phyloP scores from a whole-genome alignment of 2,797 vertebrate species.

The Avahi laniger region DNA sequence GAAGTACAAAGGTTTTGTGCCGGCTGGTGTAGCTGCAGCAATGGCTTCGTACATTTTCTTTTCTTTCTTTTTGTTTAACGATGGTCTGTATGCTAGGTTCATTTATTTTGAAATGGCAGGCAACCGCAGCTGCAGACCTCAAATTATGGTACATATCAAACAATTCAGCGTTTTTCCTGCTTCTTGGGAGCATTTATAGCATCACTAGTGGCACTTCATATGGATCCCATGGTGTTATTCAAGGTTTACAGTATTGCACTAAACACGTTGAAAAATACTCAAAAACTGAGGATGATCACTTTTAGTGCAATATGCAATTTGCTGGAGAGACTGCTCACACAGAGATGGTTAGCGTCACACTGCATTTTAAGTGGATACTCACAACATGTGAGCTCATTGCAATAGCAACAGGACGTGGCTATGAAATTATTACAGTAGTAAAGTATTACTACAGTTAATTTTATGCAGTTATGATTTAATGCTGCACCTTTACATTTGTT shows the following conservation, averaged over 20 bases:
- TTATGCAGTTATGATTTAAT: neutral
- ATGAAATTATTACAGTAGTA: neutral
- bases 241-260: neutral
- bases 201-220: neutral
- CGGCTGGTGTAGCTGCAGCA: neutral
- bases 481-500: neutral
- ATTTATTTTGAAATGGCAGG: too few relatives aligned
- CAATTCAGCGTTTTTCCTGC: neutral
- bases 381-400: neutral
- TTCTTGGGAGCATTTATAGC: neutral
- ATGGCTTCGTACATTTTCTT: neutral
- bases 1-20: neutral
- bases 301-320: neutral
- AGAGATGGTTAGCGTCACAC: neutral
- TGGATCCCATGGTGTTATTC: neutral
- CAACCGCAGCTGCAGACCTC: neutral
- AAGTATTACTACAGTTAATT: neutral
- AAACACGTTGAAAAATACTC: neutral
- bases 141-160: neutral
- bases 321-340: neutral
- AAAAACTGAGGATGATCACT: neutral
- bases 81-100: neutral
- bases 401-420: neutral
- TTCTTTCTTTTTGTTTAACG: too few relatives aligned
- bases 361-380: neutral